A percentile compares a stretch with the other conserved stretches of the same genome.
phyloP scores from a whole-genome alignment of 92 coral and sea anemone genomes.

The Scolanthus callimorphus region DNA sequence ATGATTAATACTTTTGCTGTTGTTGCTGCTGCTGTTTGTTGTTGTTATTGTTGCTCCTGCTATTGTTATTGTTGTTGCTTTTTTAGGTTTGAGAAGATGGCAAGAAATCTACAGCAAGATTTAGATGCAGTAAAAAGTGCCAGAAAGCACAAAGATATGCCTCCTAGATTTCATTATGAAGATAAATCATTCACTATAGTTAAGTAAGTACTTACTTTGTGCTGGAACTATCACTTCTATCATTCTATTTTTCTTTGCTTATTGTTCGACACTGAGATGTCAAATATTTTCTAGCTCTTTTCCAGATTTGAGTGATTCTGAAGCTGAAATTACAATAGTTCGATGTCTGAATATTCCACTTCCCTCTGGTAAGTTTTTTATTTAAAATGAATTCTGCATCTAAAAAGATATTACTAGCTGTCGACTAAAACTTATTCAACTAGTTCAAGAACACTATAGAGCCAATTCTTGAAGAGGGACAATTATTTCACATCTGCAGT shows the following conservation, averaged over 20 bases:
- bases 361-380: constrained; percentile 86
- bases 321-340: constrained; percentile 66
- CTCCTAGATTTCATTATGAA: constrained; percentile 94
- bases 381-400: too few relatives aligned
- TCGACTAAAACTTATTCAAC: too few relatives aligned
- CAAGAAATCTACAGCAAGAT: constrained; percentile 78
- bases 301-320: constrained; percentile 93
- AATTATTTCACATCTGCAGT: too few relatives aligned
- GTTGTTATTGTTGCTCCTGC: neutral
- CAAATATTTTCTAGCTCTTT: constrained; percentile 67
- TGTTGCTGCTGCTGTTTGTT: neutral
- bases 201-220: constrained; percentile 75
- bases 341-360: constrained; percentile 90
- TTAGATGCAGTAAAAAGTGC: constrained; percentile 90
- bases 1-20: too few relatives aligned
- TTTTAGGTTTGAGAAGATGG: constrained; percentile 86
- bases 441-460: too few relatives aligned
- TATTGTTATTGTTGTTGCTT: neutral
- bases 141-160: constrained; percentile 81
- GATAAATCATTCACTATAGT: constrained; percentile 84
- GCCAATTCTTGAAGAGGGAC: too few relatives aligned
- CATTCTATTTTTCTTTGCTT: neutral
- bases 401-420: too few relatives aligned
- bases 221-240: too few relatives aligned
- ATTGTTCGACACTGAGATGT: too few relatives aligned